Evolutionary conservation across 1,140 invertebrate species (phyloP).

Genomic region (Nilaparvata lugens): DNA sequence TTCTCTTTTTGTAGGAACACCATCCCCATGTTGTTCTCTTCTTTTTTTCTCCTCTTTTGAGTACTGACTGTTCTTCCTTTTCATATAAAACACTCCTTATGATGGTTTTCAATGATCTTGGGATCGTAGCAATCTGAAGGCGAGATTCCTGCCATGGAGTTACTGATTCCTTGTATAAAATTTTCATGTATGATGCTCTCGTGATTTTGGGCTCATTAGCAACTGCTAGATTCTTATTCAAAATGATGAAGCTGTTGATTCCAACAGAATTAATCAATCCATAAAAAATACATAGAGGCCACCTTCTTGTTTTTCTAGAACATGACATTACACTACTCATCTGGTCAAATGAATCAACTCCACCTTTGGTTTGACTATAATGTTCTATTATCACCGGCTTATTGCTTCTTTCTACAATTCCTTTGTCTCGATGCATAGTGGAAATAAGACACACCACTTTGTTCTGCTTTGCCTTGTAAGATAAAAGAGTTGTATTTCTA

Average conservation of each 20-base stretch:
- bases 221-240: neutral
- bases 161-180: no score
- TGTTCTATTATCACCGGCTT: constrained; percentile 35
- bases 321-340: constrained; percentile 31
- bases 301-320: constrained; percentile 29
- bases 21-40: no score
- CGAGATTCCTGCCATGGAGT: no score
- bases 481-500: constrained; percentile 31
- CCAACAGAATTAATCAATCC: constrained; percentile 20
- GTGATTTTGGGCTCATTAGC: no score
- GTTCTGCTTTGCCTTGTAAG: constrained; percentile 30
- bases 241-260: constrained; percentile 24
- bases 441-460: constrained; percentile 27
- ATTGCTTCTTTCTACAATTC: constrained; percentile 18
- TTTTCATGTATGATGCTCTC: no score
- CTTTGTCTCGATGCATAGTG: constrained; percentile 21
- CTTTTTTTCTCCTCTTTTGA: no score
- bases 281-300: constrained; percentile 34
- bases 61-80: no score
- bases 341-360: constrained; percentile 38
- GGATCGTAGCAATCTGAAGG: no score
- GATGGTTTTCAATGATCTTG: no score
- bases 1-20: no score
- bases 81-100: no score
- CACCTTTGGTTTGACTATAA: constrained; percentile 40